phyloP scores from a whole-genome alignment of 2,888 invertebrate genomes.

The Calliopum simillimum region DNA sequence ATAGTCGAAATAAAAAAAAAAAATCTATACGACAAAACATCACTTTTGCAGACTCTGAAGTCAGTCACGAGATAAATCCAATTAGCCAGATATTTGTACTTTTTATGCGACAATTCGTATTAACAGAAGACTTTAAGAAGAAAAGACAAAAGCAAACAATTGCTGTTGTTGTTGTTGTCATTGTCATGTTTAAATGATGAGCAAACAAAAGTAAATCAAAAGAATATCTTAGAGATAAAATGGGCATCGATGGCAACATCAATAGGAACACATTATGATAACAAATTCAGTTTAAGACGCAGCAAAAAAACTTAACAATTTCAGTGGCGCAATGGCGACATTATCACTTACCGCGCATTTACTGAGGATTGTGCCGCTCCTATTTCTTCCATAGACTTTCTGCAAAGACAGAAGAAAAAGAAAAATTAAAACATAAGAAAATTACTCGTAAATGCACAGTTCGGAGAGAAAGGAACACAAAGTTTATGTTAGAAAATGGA shows the following conservation, averaged over 20 bases:
- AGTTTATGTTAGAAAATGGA: not conserved
- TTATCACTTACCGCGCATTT: constrained; percentile 85
- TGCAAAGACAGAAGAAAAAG: constrained; percentile 70
- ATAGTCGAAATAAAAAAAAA: constrained; percentile 32
- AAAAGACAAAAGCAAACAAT: constrained; percentile 42
- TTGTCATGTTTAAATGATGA: constrained; percentile 38
- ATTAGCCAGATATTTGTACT: constrained; percentile 67
- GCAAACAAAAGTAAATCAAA: constrained; percentile 21
- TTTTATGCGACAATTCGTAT: constrained; percentile 65
- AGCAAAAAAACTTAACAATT: constrained; percentile 39
- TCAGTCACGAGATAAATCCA: constrained; percentile 64
- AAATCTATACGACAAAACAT: constrained; percentile 2
- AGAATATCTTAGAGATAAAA: constrained; percentile 29
- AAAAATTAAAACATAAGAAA: constrained; percentile 34
- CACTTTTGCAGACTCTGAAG: constrained; percentile 41
- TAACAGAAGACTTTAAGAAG: constrained; percentile 59
- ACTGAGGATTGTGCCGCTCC: constrained; percentile 83
- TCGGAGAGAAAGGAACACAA: not conserved
- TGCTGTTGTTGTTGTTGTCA: constrained; percentile 39
- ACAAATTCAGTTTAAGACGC: constrained; percentile 58
- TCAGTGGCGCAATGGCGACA: constrained; percentile 52
- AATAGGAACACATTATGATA: constrained; percentile 59
- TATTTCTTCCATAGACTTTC: constrained; percentile 88
- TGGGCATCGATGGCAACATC: constrained; percentile 4
- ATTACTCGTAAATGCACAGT: not conserved